Evolutionary conservation across 2,888 invertebrate species (phyloP).

Genomic region (Orgyia antiqua): DNA sequence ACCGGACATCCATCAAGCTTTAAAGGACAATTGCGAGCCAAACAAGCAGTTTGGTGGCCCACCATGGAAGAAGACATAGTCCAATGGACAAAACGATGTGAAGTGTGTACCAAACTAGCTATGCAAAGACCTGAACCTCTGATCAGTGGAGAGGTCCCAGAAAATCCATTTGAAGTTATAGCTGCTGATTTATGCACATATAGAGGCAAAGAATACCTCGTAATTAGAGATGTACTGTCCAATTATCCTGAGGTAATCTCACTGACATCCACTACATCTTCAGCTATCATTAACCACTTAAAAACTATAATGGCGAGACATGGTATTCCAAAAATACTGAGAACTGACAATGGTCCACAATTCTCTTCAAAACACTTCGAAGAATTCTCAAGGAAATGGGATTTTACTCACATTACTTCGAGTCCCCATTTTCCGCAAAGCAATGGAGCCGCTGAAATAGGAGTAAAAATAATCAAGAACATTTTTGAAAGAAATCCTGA

Average conservation of each 20-base stretch:
- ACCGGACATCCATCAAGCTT: background rate
- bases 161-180: background rate
- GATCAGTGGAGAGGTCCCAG: no score
- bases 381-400: background rate
- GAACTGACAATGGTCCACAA: slow-evolving; percentile 4
- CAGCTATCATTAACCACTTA: background rate
- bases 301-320: slow-evolving; percentile 5
- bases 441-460: slow-evolving; percentile 4
- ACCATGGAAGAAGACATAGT: background rate
- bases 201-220: slow-evolving; percentile 49
- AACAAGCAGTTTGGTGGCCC: background rate
- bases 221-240: background rate
- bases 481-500: slow-evolving; percentile 4
- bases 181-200: slow-evolving; percentile 21
- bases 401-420: background rate
- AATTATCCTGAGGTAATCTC: background rate
- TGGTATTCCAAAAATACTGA: slow-evolving; percentile 3
- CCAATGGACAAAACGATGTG: background rate
- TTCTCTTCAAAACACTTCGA: background rate
- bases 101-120: background rate
- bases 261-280: background rate
- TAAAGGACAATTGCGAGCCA: background rate
- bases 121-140: no score
- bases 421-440: slow-evolving; percentile 4
- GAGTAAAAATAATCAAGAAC: slow-evolving; percentile 4